phyloP scores from a whole-genome alignment of 2,113 vertebrate genomes.

The Zeus faber region DNA sequence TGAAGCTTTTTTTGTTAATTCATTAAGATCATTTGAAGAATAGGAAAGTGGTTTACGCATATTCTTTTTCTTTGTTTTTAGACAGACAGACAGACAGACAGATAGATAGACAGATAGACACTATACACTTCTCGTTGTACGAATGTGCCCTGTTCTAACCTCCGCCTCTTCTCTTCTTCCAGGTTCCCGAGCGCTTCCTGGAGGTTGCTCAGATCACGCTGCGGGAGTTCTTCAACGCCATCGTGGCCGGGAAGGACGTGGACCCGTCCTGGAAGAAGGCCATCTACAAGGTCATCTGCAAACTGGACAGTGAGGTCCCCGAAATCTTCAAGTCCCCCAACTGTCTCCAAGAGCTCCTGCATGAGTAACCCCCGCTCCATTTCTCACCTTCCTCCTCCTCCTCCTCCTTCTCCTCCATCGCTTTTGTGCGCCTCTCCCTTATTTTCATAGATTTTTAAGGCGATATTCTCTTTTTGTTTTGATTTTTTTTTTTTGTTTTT shows the following conservation, averaged over 20 bases:
- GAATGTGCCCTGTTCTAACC: slow-evolving; percentile 25
- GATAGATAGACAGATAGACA: no score
- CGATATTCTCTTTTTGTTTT: slow-evolving; percentile 30
- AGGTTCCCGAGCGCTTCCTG: slow-evolving; percentile 98
- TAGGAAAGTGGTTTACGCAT: no score
- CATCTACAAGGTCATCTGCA: slow-evolving; percentile 99
- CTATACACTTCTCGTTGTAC: no score
- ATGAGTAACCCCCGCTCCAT: slow-evolving; percentile 81
- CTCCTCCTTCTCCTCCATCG: slow-evolving; percentile 52
- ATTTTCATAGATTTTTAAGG: slow-evolving; percentile 61
- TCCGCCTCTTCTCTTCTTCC: slow-evolving; percentile 78
- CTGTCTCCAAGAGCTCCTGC: slow-evolving; percentile 99
- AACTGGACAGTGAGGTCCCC: slow-evolving; percentile 97
- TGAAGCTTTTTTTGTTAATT: no score
- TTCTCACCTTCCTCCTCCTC: slow-evolving; percentile 13
- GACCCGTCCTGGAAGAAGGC: slow-evolving; percentile 99
- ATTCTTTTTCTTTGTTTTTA: no score
- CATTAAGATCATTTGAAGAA: no score
- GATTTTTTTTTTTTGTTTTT: slow-evolving; percentile 23
- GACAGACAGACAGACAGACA: no score
- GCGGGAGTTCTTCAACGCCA: slow-evolving; percentile 99
- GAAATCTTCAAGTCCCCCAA: slow-evolving; percentile 99
- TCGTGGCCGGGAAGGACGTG: slow-evolving; percentile 97
- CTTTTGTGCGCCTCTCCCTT: slow-evolving; percentile 66
- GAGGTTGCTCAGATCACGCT: slow-evolving; percentile 98